A percentile compares a stretch with the other conserved stretches of the same genome.
phyloP scores from a whole-genome alignment of 2,797 vertebrate genomes.

The Peromyscus eremicus region DNA sequence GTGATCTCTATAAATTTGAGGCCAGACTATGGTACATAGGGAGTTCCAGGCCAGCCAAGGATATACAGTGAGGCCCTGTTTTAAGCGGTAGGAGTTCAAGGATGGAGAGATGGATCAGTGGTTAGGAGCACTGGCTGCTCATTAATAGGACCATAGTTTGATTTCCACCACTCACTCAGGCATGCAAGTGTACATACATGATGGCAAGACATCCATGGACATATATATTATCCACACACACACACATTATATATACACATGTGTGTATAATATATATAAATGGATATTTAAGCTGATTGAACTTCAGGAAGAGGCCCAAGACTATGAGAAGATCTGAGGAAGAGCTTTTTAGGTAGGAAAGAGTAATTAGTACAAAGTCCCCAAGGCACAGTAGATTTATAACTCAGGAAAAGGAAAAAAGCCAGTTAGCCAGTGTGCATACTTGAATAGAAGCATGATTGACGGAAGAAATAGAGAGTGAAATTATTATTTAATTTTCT shows the following conservation, averaged over 20 bases:
- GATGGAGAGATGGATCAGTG: not conserved
- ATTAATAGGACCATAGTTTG: not conserved
- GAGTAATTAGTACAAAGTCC: not conserved
- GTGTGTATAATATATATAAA: no score
- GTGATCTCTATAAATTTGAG: not conserved
- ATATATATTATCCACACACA: no score
- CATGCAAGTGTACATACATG: not conserved
- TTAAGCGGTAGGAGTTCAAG: not conserved
- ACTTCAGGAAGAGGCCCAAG: not conserved
- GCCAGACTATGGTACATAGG: not conserved
- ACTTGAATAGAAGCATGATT: not conserved
- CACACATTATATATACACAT: no score
- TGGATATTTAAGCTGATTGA: not conserved
- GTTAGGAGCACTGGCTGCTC: not conserved
- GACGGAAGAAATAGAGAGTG: not conserved
- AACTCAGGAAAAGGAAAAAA: not conserved
- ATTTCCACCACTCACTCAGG: not conserved
- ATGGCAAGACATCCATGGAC: not conserved
- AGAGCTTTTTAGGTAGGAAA: not conserved
- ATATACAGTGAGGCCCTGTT: not conserved
- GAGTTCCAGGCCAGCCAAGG: not conserved
- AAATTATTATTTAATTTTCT: not conserved
- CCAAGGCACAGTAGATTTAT: not conserved
- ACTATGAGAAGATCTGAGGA: not conserved
- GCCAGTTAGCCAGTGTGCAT: not conserved